Base-by-base conservation (phyloP, 2,888 invertebrate species). In the Epsilonema sp. region DNA sequence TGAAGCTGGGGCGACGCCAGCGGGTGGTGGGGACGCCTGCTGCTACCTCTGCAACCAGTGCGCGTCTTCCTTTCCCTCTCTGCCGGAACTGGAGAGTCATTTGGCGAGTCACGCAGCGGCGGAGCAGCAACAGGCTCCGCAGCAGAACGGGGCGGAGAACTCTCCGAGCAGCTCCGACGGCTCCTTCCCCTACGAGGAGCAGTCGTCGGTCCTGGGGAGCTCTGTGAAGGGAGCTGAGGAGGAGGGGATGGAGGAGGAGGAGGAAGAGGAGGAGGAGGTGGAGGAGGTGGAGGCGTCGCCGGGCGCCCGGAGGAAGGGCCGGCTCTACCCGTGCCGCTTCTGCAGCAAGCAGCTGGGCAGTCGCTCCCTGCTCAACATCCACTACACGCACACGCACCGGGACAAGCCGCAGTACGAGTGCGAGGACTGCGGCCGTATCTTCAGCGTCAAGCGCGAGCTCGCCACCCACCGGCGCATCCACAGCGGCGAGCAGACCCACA, bases 381-480 rank as follows among this genome's bases (percentile, higher is more conserved):
- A 57, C 50, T 65, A 65, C 54, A 60, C 56, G 37, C 61, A 58
- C 48, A 61, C 63, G 51, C 66, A 66, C 51, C 55, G 61, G 44
- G 58, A 61, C 19, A 54, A 56, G 4, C 56, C 61, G 39, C 56
- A 59, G 26, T 68, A 67, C 55, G 58, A 56, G 41, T 68, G 68
- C 53, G 56, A 53, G 2, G 50, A 60, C 5, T 68, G 68, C 53
- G 57, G 57, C 8, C 60, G 61, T 46, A 56, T 58, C 26, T 68
- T 67, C 54, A 52, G 59, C 5, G 64, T 67, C 44, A 63, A 64
- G 19, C 58, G 67, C 20, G 65, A 67, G 37, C 55, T 69, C 22
- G 54, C 60, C 16, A 65, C 66, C 25, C 68, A 69, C 52, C 53
- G 59, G 52, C 62, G 65, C 41, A 60, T 65, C 38, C 68, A 69